Conservation (phyloP, 2,888 invertebrate genomes). For the Amphipoea oculea region DNA sequence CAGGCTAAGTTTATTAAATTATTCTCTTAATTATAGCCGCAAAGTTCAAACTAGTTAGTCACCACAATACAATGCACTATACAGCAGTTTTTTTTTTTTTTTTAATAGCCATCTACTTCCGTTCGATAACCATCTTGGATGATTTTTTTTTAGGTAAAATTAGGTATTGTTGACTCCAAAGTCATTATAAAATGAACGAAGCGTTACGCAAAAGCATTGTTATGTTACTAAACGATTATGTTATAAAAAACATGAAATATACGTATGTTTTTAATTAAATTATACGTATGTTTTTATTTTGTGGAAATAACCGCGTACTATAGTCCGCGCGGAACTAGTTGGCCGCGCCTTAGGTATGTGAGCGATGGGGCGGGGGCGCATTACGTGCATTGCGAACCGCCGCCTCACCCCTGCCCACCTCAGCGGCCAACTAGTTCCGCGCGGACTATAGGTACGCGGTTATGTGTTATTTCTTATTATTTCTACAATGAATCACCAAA, state of each 20-base stretch:
- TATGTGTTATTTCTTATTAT: not conserved
- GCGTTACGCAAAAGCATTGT: constrained; percentile 17
- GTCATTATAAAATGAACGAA: constrained; percentile 11
- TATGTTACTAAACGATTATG: not conserved
- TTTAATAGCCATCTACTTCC: not conserved
- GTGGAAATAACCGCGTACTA: not conserved
- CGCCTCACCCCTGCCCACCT: too few relatives aligned
- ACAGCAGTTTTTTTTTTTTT: not conserved
- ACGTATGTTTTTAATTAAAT: not conserved
- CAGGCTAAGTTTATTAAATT: not conserved
- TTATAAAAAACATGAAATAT: constrained; percentile 6
- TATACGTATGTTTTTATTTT: not conserved
- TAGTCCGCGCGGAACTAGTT: too few relatives aligned
- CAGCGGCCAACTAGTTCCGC: too few relatives aligned
- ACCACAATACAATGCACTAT: not conserved
- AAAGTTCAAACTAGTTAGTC: not conserved
- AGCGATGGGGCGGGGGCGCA: too few relatives aligned
- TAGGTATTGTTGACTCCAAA: not conserved
- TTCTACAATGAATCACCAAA: not conserved
- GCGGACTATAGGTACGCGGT: too few relatives aligned
- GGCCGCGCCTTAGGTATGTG: too few relatives aligned
- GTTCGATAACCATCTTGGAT: not conserved
- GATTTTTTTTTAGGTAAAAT: not conserved
- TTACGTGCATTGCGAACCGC: too few relatives aligned
- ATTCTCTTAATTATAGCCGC: not conserved